Conservation (phyloP, 2,888 invertebrate species). For the Agonopterix alstromeriana region DNA sequence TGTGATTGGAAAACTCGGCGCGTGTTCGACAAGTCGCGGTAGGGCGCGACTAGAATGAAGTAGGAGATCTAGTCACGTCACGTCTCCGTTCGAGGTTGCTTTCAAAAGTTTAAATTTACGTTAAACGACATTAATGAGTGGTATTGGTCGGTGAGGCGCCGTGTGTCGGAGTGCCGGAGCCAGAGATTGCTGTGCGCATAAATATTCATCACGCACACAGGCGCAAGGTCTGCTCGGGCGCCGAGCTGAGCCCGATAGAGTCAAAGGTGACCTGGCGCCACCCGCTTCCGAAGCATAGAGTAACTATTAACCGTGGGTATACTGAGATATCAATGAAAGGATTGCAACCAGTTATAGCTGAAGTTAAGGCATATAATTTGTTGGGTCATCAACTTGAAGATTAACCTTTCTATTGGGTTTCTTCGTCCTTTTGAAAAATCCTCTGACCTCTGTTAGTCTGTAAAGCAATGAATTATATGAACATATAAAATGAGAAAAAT, state of each 20-base stretch:
- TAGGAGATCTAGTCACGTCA: slow-evolving; percentile 42
- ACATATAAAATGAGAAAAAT: no score
- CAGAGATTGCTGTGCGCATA: slow-evolving; percentile 40
- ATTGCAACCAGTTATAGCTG: neutral
- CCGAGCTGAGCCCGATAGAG: slow-evolving; percentile 34
- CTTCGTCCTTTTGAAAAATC: no score
- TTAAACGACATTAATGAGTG: slow-evolving; percentile 61
- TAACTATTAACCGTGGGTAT: slow-evolving; percentile 5
- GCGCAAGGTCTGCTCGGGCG: slow-evolving; percentile 26
- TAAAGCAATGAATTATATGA: no score
- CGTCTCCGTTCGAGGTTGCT: slow-evolving; percentile 40
- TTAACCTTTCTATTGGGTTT: no score
- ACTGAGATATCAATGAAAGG: neutral
- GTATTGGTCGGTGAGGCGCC: slow-evolving; percentile 37
- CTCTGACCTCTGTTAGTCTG: no score
- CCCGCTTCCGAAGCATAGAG: slow-evolving; percentile 24
- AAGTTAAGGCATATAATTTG: neutral
- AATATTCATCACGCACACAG: slow-evolving; percentile 42
- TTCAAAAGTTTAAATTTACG: slow-evolving; percentile 64
- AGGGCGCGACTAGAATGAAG: slow-evolving; percentile 47
- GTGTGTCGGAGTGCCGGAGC: slow-evolving; percentile 29
- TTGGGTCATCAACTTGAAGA: no score
- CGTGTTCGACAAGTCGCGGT: slow-evolving; percentile 23
- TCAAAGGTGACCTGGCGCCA: slow-evolving; percentile 54
- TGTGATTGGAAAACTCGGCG: slow-evolving; percentile 60